Conservation (phyloP, 2,888 invertebrate species). For the Teinopalpus imperialis region DNA sequence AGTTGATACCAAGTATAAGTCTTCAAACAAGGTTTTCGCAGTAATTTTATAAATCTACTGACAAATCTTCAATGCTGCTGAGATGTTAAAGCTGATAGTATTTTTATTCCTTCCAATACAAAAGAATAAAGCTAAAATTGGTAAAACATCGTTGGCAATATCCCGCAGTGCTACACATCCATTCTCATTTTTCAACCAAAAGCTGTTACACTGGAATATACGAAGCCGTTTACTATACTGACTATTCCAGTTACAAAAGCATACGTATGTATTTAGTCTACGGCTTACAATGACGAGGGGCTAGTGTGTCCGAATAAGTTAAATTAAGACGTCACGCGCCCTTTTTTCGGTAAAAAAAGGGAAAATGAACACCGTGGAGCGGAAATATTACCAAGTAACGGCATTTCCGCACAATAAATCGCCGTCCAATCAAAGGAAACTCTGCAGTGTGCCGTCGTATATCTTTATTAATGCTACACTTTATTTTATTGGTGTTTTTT, state of each 20-base stretch:
- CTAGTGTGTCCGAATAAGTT: conserved; percentile 40
- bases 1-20: no score
- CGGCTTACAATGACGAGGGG: conserved; percentile 30
- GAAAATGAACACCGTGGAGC: conserved; percentile 76
- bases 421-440: conserved; percentile 79
- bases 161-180: conserved; percentile 7
- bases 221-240: background rate
- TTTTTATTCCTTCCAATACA: background rate
- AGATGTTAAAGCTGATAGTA: background rate
- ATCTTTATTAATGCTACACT: conserved; percentile 78
- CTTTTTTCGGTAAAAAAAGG: conserved; percentile 78
- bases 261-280: conserved; percentile 13
- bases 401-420: conserved; percentile 82
- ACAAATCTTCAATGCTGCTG: no score
- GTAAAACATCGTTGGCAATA: conserved; percentile 9
- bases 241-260: conserved; percentile 5
- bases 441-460: conserved; percentile 62
- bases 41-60: no score
- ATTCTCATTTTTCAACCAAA: background rate
- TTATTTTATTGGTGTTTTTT: conserved; percentile 78
- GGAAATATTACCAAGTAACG: conserved; percentile 81
- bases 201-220: background rate
- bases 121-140: background rate
- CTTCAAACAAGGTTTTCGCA: no score
- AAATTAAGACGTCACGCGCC: conserved; percentile 79